These are phyloP conservation scores for Cephus rjabovi DNA, from an alignment of 2,888 invertebrate species.

Conservation along the genomic window DNA sequence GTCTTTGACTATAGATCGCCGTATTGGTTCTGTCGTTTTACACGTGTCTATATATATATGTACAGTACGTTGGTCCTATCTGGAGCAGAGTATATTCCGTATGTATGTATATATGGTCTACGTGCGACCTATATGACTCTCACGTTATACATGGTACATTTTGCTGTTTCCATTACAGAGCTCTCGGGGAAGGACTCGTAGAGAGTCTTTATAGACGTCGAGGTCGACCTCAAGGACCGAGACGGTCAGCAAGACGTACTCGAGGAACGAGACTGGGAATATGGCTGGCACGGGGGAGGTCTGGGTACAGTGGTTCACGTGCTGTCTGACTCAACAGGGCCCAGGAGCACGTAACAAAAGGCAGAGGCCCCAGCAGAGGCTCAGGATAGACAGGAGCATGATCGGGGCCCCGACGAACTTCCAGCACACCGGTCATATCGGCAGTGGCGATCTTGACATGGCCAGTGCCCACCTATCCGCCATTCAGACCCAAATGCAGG, in stretches of 20 bases:
- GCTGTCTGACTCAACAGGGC: slow-evolving; percentile 86
- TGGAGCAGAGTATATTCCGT: neutral
- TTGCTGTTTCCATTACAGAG: neutral
- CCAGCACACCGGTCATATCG: slow-evolving; percentile 92
- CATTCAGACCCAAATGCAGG: slow-evolving; percentile 94
- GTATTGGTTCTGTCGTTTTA: neutral
- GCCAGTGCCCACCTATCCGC: slow-evolving; percentile 85
- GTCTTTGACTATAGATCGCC: neutral
- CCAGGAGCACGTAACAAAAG: slow-evolving; percentile 71
- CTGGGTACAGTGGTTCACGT: slow-evolving; percentile 93
- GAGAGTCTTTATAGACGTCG: neutral
- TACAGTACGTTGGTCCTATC: neutral
- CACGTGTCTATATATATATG: neutral
- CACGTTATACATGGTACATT: neutral
- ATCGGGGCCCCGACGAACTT: slow-evolving; percentile 97
- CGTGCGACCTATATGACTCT: neutral
- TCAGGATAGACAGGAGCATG: slow-evolving; percentile 92
- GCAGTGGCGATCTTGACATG: slow-evolving; percentile 90
- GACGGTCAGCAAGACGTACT: neutral
- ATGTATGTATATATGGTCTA: neutral
- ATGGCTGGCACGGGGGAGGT: slow-evolving; percentile 84
- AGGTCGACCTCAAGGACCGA: neutral
- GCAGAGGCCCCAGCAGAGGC: slow-evolving; percentile 69
- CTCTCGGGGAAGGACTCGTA: neutral
- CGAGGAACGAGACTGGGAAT: neutral